A percentile compares a stretch with the other conserved stretches of the same genome.
Conservation (phyloP, 1,140 invertebrate species). For the Manduca sexta region DNA sequence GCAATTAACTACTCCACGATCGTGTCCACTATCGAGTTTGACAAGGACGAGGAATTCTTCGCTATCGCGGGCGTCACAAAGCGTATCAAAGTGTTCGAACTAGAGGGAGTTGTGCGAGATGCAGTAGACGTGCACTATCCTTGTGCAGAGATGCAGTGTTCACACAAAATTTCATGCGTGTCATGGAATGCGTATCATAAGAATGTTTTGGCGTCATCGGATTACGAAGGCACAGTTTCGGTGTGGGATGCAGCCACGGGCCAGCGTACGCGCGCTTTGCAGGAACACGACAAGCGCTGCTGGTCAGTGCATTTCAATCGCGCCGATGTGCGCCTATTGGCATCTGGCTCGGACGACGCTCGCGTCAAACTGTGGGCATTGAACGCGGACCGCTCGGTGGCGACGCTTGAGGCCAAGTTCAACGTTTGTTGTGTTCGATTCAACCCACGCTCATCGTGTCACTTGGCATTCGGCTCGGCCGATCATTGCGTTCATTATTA, state of each 20-base stretch:
- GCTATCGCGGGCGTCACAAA: slow-evolving; percentile 97
- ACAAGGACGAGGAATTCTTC: slow-evolving; percentile 97
- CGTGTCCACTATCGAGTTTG: slow-evolving; percentile 97
- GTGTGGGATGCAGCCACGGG: slow-evolving; percentile 94
- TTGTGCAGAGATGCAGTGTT: slow-evolving; percentile 93
- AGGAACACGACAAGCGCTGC: slow-evolving; percentile 96
- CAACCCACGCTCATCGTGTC: slow-evolving; percentile 89
- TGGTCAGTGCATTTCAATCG: slow-evolving; percentile 98
- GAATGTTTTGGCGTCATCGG: slow-evolving; percentile 90
- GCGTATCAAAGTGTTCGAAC: slow-evolving; percentile 96
- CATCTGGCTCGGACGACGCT: slow-evolving; percentile 95
- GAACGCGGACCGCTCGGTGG: slow-evolving; percentile 90
- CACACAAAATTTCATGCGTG: slow-evolving; percentile 95
- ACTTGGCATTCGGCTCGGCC: slow-evolving; percentile 95
- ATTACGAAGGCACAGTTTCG: slow-evolving; percentile 95
- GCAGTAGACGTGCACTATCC: slow-evolving; percentile 94
- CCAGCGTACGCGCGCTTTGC: slow-evolving; percentile 81
- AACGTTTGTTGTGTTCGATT: slow-evolving; percentile 98
- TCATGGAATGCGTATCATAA: slow-evolving; percentile 97
- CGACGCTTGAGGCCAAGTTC: slow-evolving; percentile 66
- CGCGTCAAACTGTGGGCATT: slow-evolving; percentile 96
- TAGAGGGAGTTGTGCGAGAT: slow-evolving; percentile 88
- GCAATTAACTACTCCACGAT: slow-evolving; percentile 91
- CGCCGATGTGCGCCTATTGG: slow-evolving; percentile 91
- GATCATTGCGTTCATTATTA: slow-evolving; percentile 99